Percentiles rank a stretch among this genome's conserved stretches.
These are phyloP conservation scores for Coracopsis vasa DNA, from an alignment of 2,113 vertebrate species.

Conservation along the genomic window DNA sequence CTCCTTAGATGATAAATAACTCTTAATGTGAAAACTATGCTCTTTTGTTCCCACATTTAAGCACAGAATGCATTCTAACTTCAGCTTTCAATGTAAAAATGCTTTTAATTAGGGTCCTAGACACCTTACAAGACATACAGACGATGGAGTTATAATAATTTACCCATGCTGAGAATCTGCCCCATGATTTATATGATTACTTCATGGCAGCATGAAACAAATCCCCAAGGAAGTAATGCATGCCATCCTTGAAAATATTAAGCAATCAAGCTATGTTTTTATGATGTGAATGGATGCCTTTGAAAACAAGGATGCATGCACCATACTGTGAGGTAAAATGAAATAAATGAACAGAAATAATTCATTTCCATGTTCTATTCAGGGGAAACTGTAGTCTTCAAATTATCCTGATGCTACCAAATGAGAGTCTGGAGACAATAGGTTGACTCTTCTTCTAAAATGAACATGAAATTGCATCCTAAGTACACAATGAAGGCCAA, in stretches of 20 bases:
- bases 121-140: not conserved
- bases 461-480: conserved; percentile 27
- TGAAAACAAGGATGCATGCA: conserved; percentile 24
- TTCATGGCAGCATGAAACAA: conserved; percentile 26
- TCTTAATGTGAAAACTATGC: not conserved
- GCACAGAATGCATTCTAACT: not conserved
- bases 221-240: conserved; percentile 44
- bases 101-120: conserved; percentile 29
- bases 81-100: conserved; percentile 27
- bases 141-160: not conserved
- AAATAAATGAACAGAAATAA: conserved; percentile 80
- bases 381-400: conserved; percentile 58
- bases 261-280: conserved; percentile 53
- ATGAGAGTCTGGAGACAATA: conserved; percentile 16
- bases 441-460: conserved; percentile 26
- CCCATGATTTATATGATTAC: conserved; percentile 32
- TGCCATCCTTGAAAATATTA: conserved; percentile 60
- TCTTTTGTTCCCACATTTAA: not conserved
- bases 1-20: not conserved
- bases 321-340: conserved; percentile 63
- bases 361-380: conserved; percentile 83
- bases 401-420: conserved; percentile 20
- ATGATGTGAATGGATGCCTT: conserved; percentile 36
- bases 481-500: conserved; percentile 25
- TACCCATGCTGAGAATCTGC: not conserved